phyloP scores from a whole-genome alignment of 2,797 vertebrate species.

The Dendrocincla tyrannina region DNA sequence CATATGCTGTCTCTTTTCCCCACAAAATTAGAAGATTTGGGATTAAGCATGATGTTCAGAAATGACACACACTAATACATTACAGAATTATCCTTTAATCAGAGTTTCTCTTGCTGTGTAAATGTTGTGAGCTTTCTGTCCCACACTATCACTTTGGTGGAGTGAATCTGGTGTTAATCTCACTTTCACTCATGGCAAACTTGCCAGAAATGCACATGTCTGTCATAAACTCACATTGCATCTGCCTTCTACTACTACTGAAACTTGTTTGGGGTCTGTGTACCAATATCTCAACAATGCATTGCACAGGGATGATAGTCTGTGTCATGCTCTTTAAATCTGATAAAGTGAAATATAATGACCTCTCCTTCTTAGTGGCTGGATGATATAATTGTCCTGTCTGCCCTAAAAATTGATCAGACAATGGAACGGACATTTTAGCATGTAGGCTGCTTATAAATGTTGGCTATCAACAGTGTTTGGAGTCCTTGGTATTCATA shows the following conservation, averaged over 20 bases:
- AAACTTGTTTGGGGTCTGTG: not conserved
- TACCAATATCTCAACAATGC: not conserved
- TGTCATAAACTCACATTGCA: not conserved
- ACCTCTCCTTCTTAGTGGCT: not conserved
- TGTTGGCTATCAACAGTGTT: not conserved
- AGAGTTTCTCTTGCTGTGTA: not conserved
- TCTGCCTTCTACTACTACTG: not conserved
- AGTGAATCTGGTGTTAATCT: not conserved
- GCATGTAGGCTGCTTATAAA: not conserved
- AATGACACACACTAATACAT: not conserved
- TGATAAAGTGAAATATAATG: not conserved
- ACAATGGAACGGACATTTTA: not conserved
- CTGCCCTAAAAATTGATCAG: slow-evolving; percentile 1
- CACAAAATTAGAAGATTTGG: not conserved
- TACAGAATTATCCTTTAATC: not conserved
- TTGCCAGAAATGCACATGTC: not conserved
- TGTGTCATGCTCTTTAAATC: not conserved
- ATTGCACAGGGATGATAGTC: not conserved
- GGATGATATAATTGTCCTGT: not conserved
- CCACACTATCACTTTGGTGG: not conserved
- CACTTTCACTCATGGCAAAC: not conserved
- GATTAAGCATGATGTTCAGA: not conserved
- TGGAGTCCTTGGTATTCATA: not conserved
- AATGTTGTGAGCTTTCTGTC: not conserved
- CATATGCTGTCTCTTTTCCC: not conserved